These are phyloP conservation scores for Ostrea denselamellosa DNA, from an alignment of 1,140 invertebrate species.

Conservation along the genomic window DNA sequence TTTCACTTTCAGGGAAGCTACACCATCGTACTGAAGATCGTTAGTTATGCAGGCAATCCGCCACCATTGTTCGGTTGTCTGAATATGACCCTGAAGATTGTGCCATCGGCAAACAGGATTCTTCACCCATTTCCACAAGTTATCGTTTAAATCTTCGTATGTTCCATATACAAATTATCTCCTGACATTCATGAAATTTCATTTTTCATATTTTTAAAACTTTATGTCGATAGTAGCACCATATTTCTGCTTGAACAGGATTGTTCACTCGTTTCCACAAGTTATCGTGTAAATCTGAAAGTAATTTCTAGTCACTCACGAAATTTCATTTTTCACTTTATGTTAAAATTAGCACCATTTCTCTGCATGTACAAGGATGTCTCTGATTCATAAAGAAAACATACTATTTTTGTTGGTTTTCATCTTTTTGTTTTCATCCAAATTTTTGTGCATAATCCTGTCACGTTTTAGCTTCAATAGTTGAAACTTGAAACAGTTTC, in stretches of 20 bases:
- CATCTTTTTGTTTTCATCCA: too few species aligned
- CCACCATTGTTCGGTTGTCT: not conserved
- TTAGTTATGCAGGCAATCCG: not conserved
- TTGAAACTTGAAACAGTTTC: too few species aligned
- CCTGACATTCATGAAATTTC: not conserved
- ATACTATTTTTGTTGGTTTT: too few species aligned
- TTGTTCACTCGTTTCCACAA: not conserved
- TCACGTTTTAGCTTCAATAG: too few species aligned
- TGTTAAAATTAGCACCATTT: too few species aligned
- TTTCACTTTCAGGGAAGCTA: slow-evolving; percentile 6
- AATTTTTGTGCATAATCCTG: too few species aligned
- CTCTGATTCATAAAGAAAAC: too few species aligned
- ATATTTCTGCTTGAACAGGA: too few species aligned
- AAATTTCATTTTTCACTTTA: too few species aligned
- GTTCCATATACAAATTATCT: not conserved
- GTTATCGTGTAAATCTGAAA: not conserved
- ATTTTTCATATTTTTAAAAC: too few species aligned
- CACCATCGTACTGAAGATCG: not conserved
- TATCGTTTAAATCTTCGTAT: not conserved
- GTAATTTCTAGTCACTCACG: not conserved
- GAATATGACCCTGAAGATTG: not conserved
- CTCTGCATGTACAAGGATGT: too few species aligned
- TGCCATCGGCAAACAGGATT: not conserved
- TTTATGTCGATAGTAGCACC: too few species aligned
- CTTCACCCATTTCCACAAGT: not conserved